A percentile compares a stretch with the other conserved stretches of the same genome.
These are phyloP conservation scores for Onthophagus sagittarius DNA, from an alignment of 2,888 invertebrate species.

Conservation along the genomic window DNA sequence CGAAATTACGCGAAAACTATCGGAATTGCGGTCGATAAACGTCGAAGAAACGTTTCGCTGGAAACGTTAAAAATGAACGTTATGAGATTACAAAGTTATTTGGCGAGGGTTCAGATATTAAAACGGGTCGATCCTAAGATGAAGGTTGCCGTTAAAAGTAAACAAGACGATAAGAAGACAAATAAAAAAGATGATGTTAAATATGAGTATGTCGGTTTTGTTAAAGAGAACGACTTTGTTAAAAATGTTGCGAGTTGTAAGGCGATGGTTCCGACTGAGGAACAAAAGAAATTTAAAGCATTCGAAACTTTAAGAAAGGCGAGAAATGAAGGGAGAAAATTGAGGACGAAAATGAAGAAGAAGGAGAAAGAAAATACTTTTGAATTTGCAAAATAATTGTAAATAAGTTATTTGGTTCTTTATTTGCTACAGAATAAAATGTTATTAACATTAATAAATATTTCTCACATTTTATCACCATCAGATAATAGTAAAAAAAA, in stretches of 20 bases:
- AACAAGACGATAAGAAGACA: not conserved
- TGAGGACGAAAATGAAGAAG: constrained; percentile 18
- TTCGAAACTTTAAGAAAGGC: constrained; percentile 75
- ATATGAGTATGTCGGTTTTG: constrained; percentile 50
- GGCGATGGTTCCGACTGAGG: constrained; percentile 73
- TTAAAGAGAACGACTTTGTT: not conserved
- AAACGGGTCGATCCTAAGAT: too few species aligned
- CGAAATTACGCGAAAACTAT: constrained; percentile 79
- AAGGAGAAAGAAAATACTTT: constrained; percentile 14
- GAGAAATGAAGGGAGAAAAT: constrained; percentile 36
- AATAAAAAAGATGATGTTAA: not conserved
- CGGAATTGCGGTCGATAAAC: constrained; percentile 89
- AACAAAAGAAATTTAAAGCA: constrained; percentile 83
- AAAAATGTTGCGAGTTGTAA: constrained; percentile 43
- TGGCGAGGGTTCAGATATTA: not conserved
- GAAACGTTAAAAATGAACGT: constrained; percentile 84
- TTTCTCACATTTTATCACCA: too few species aligned
- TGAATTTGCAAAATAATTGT: not conserved
- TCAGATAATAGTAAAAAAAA: too few species aligned
- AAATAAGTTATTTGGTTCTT: too few species aligned
- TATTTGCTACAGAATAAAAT: too few species aligned
- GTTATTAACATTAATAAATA: too few species aligned
- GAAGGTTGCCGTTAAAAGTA: not conserved
- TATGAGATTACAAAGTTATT: not conserved
- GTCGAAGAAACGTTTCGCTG: constrained; percentile 86